phyloP scores from a whole-genome alignment of 1,140 invertebrate species.

The Mamestra configurata region DNA sequence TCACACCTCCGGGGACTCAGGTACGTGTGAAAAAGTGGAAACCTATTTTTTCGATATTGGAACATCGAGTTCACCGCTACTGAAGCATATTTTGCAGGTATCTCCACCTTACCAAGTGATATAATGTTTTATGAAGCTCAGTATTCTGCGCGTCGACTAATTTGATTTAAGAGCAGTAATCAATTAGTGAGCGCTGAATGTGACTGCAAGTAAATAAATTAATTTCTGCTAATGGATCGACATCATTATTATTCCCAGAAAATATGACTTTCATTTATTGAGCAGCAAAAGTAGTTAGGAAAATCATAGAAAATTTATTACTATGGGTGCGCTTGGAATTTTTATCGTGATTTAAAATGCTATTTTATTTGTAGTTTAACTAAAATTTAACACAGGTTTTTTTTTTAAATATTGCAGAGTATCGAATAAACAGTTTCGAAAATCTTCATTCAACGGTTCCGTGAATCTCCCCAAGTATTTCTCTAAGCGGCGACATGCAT shows the following conservation, averaged over 20 bases:
- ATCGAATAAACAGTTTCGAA: not conserved
- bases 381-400: no score
- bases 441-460: not conserved
- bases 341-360: no score
- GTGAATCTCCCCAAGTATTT: not conserved
- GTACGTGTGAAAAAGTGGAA: slow-evolving; percentile 26
- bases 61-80: not conserved
- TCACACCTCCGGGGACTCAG: slow-evolving; percentile 53
- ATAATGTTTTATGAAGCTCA: not conserved
- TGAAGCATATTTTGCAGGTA: not conserved
- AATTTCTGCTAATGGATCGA: slow-evolving; percentile 44
- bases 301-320: slow-evolving; percentile 12
- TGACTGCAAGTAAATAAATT: slow-evolving; percentile 48
- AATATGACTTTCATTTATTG: slow-evolving; percentile 21
- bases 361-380: not conserved
- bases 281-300: not conserved
- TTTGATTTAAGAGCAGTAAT: slow-evolving; percentile 57
- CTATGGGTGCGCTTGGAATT: not conserved
- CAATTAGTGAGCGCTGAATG: slow-evolving; percentile 49
- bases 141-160: not conserved
- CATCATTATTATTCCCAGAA: slow-evolving; percentile 22
- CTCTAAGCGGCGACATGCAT: slow-evolving; percentile 2
- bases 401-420: not conserved
- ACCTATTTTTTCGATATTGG: slow-evolving; percentile 4
- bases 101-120: not conserved